Evolutionary conservation across 2,113 vertebrate species (phyloP).

Genomic region (Ramphastos sulfuratus): DNA sequence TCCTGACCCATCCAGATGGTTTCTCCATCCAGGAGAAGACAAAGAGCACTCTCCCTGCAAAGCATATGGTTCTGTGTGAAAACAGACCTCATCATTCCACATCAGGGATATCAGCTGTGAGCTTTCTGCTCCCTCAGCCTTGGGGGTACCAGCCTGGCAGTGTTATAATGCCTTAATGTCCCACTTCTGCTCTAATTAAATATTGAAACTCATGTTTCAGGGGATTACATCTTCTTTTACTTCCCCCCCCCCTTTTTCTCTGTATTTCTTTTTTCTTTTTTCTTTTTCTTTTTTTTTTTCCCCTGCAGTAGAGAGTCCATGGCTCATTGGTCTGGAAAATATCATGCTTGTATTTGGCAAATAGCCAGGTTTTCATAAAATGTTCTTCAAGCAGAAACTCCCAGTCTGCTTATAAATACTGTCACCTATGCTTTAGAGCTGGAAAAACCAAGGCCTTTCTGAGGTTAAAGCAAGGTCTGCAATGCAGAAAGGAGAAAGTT

Average conservation of each 20-base stretch:
- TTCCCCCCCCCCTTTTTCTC: no score
- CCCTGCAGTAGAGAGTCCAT: neutral
- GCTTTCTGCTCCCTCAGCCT: neutral
- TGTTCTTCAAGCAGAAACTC: neutral
- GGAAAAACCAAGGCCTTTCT: neutral
- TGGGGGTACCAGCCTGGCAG: neutral
- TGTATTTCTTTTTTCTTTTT: no score
- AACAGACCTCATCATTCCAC: neutral
- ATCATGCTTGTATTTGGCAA: constrained; percentile 5
- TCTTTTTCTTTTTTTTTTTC: no score
- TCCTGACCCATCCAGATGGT: neutral
- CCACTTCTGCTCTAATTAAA: neutral
- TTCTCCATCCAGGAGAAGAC: neutral
- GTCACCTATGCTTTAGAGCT: neutral
- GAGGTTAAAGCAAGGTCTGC: neutral
- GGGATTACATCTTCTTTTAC: neutral
- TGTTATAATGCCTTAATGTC: neutral
- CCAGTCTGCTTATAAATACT: neutral
- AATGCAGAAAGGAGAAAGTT: neutral
- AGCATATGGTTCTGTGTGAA: neutral
- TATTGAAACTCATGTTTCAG: neutral
- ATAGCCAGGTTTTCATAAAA: constrained; percentile 16
- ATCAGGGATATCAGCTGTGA: neutral
- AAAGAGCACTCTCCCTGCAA: neutral
- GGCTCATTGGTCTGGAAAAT: constrained; percentile 48